A percentile compares a stretch with the other conserved stretches of the same genome.
phyloP scores from a whole-genome alignment of 1,140 invertebrate species.

The Meteorus sp. region DNA sequence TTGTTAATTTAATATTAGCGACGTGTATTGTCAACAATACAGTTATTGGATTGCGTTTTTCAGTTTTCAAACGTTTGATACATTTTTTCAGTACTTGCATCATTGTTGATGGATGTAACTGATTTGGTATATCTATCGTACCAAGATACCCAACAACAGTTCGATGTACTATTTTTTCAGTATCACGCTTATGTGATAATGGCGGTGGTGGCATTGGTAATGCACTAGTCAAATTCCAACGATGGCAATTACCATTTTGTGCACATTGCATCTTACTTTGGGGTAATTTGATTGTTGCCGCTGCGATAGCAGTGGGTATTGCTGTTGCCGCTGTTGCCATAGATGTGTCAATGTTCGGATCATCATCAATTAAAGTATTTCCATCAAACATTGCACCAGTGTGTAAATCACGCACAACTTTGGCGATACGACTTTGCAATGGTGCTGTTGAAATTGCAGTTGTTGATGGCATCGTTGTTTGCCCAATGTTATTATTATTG shows the following conservation, averaged over 20 bases:
- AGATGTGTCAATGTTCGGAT: no score
- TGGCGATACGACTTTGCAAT: conserved; percentile 58
- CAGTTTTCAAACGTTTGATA: conserved; percentile 84
- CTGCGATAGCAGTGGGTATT: no score
- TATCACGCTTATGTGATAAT: conserved; percentile 51
- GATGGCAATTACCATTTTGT: conserved; percentile 44
- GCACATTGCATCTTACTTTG: conserved; percentile 43
- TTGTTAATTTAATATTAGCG: conserved; percentile 76
- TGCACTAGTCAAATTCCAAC: conserved; percentile 54
- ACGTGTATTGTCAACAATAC: conserved; percentile 84
- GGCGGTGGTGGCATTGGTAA: conserved; percentile 52
- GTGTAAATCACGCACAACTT: conserved; percentile 62
- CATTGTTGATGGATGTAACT: conserved; percentile 75
- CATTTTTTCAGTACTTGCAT: conserved; percentile 75
- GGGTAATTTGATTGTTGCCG: no score
- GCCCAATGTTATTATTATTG: conserved; percentile 21
- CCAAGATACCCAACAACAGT: conserved; percentile 92
- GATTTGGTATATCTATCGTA: conserved; percentile 92
- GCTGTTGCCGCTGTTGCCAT: no score
- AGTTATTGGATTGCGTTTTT: conserved; percentile 84
- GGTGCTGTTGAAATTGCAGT: conserved; percentile 30
- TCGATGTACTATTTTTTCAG: conserved; percentile 72
- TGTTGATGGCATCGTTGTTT: conserved; percentile 10
- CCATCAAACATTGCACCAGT: conserved; percentile 61
- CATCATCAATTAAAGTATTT: conserved; percentile 12